Evolutionary conservation across 2,888 invertebrate genomes (phyloP), one percentile per base, ranked within the genome.

Genomic region (Resseliella maxima): DNA sequence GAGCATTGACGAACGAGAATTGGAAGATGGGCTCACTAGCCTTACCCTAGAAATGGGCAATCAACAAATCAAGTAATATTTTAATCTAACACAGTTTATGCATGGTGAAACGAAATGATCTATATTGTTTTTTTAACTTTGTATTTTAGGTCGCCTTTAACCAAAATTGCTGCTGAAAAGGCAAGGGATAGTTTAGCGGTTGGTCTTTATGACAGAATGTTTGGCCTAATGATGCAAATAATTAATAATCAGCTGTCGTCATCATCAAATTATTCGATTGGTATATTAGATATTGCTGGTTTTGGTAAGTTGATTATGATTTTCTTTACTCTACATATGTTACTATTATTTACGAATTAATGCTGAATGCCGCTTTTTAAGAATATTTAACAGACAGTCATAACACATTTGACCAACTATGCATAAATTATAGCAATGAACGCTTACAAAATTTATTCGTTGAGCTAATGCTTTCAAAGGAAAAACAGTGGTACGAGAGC

Each of bases 281-380:
- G 83, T 10, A 83, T 83, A 3, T 24, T 83, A n/a, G 83, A 83
- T n/a, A 83, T 83, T 83, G 83, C 83, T 83, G 83, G 83, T n/a
- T 83, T 83, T 18, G 83, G 83, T 83, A 83, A 6, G 83, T 36
- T 50, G 41, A 41, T 12, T 8, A 54, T 54, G 24, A 10, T n/a
- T 46, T 46, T 41, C 12, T 41, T 41, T 41, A 41, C 41, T 41
- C 41, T 12, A 41, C 12, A 41, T 41, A 41, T 41, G 12, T 41
- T 41, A 54, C 54, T 41, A 41, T 12, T 41, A 41, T 41, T 41
- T 41, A 41, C 41, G 12, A 41, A 41, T 41, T 41, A 41, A 41
- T 18, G 18, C 18, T 15, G 8, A 50, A 31, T 64, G 0, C 64
- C 24, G 6, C 64, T 18, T 27, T 24, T 64, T 18, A 54, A 8